Percentiles rank a stretch among this genome's conserved stretches.
Evolutionary conservation across 2,888 invertebrate genomes (phyloP).

Genomic region (Mamestra brassicae): DNA sequence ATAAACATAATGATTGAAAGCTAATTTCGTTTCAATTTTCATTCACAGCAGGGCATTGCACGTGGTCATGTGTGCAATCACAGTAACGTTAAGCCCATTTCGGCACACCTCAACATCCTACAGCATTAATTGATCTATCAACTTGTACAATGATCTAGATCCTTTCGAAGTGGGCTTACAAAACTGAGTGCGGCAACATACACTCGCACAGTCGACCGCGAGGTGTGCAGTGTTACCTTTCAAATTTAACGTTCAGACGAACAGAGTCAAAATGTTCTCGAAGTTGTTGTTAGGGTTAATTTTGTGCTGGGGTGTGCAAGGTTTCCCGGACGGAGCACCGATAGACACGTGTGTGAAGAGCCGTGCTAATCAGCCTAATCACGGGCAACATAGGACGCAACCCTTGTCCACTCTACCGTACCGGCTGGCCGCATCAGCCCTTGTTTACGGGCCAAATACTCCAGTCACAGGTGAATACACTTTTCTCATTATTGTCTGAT

Average conservation of each 20-base stretch:
- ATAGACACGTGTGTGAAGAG: constrained; percentile 95
- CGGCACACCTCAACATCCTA: constrained; percentile 74
- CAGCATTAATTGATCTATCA: constrained; percentile 82
- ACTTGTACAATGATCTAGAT: constrained; percentile 83
- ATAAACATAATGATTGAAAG: constrained; percentile 22
- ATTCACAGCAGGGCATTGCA: constrained; percentile 5
- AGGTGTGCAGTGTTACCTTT: constrained; percentile 72
- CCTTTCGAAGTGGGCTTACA: constrained; percentile 86
- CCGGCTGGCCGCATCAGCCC: constrained; percentile 92
- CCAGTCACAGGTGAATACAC: constrained; percentile 92
- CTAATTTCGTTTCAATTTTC: constrained; percentile 29
- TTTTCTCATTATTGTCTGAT: constrained; percentile 14
- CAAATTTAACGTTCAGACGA: constrained; percentile 35
- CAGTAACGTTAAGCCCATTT: constrained; percentile 68
- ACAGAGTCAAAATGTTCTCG: constrained; percentile 73
- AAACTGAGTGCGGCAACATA: constrained; percentile 82
- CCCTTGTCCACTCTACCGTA: constrained; percentile 92
- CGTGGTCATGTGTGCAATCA: constrained; percentile 68
- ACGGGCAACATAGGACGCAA: constrained; percentile 93
- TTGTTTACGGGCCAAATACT: constrained; percentile 92
- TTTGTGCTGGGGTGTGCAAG: constrained; percentile 81
- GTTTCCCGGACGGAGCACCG: constrained; percentile 96
- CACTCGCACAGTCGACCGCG: constrained; percentile 80
- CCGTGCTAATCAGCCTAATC: constrained; percentile 94
- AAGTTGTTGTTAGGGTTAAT: constrained; percentile 78